Evolutionary conservation across 2,888 invertebrate species (phyloP).

Genomic region (Venusia cambrica): DNA sequence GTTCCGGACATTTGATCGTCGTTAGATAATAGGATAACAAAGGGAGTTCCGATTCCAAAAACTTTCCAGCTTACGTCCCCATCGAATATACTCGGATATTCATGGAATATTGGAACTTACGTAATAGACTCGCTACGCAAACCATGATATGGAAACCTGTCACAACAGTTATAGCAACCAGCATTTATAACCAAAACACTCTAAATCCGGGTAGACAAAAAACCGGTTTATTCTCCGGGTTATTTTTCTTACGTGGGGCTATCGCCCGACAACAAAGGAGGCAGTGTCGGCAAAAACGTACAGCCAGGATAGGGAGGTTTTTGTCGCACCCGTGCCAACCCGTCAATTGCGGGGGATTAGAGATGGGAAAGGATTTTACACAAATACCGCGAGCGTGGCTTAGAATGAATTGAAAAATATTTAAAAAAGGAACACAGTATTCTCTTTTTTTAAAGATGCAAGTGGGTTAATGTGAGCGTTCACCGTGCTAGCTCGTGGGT

Average conservation of each 20-base stretch:
- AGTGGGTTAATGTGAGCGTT: no score
- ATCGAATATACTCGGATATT: no score
- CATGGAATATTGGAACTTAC: no score
- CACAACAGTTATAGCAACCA: neutral
- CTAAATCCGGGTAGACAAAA: constrained; percentile 18
- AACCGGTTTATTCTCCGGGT: constrained; percentile 22
- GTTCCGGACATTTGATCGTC: no score
- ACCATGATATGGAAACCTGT: no score
- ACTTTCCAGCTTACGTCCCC: no score
- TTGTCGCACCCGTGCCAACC: constrained; percentile 21
- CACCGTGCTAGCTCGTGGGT: no score
- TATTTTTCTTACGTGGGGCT: constrained; percentile 43
- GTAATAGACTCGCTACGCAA: no score
- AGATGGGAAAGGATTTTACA: constrained; percentile 19
- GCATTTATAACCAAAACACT: constrained; percentile 11
- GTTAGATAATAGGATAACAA: no score
- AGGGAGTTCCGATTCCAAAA: no score
- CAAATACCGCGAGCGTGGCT: constrained; percentile 11
- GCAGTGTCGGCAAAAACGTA: constrained; percentile 44
- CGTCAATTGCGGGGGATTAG: constrained; percentile 23
- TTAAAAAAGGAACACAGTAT: no score
- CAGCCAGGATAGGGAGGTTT: constrained; percentile 21
- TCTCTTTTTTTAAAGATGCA: no score
- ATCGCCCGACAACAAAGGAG: constrained; percentile 38
- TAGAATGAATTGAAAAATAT: constrained; percentile 12